Evolutionary conservation across 2,888 invertebrate species (phyloP).

Genomic region (Meteorus cinctellus): DNA sequence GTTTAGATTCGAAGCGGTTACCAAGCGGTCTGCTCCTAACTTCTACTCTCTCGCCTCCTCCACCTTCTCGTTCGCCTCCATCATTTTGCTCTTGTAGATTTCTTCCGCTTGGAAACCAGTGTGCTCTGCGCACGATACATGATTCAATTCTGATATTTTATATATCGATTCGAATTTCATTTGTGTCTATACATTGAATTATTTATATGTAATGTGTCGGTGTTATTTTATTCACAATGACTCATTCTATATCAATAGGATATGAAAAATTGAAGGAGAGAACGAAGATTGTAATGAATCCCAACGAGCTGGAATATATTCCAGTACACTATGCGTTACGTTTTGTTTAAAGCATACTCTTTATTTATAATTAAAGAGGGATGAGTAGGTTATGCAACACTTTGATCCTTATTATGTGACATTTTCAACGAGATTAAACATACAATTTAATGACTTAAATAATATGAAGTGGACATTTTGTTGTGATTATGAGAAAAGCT

Average conservation of each 20-base stretch:
- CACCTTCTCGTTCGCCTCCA: background rate
- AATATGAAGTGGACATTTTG: background rate
- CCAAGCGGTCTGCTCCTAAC: slow-evolving; percentile 34
- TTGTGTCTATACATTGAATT: background rate
- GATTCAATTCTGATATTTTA: background rate
- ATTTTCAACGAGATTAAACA: slow-evolving; percentile 25
- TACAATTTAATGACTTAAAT: slow-evolving; percentile 16
- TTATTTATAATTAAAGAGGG: background rate
- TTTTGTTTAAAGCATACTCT: background rate
- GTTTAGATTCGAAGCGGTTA: slow-evolving; percentile 39
- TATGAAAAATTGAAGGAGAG: too few species aligned
- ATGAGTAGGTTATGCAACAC: background rate
- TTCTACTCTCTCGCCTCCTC: slow-evolving; percentile 19
- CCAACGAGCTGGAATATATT: background rate
- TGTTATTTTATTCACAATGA: background rate
- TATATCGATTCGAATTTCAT: slow-evolving; percentile 7
- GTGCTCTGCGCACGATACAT: background rate
- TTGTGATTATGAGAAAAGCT: background rate
- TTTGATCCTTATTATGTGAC: slow-evolving; percentile 23
- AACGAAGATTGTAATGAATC: too few species aligned
- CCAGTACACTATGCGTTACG: background rate
- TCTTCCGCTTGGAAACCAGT: slow-evolving; percentile 15
- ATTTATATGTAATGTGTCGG: slow-evolving; percentile 2
- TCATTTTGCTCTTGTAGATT: slow-evolving; percentile 14
- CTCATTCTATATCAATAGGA: too few species aligned